Percentiles rank a stretch among this genome's conserved stretches.
phyloP scores from a whole-genome alignment of 2,888 invertebrate genomes.

The Hydrotaea diabolus region DNA sequence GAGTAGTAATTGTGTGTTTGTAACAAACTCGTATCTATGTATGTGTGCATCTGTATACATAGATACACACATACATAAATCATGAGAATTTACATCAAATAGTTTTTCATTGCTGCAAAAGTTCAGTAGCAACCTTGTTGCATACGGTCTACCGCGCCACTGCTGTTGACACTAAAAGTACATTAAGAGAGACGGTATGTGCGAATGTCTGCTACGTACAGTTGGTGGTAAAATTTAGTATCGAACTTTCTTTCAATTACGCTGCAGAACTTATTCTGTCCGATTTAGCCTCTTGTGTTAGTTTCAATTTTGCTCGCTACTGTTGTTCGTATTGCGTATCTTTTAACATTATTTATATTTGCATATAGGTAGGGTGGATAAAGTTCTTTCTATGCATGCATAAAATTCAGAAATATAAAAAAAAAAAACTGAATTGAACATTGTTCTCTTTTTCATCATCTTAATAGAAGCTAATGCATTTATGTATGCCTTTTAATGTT shows the following conservation, averaged over 20 bases:
- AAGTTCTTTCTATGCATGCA: neutral
- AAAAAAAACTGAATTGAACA: neutral
- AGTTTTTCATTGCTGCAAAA: neutral
- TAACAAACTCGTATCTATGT: neutral
- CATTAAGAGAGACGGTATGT: neutral
- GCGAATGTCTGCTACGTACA: neutral
- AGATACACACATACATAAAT: neutral
- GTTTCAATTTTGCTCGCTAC: neutral
- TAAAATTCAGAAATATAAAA: slow-evolving; percentile 1
- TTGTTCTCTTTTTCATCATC: neutral
- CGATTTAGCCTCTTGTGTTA: neutral
- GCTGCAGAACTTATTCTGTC: neutral
- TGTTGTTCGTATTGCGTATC: neutral
- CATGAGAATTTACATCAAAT: slow-evolving; percentile 1
- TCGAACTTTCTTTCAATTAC: too few species aligned
- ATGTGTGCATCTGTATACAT: neutral
- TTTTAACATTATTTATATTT: slow-evolving; percentile 8
- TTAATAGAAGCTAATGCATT: slow-evolving; percentile 2
- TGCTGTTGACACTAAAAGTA: slow-evolving; percentile 7
- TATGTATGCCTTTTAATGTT: neutral
- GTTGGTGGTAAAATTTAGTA: neutral
- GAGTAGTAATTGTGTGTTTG: too few species aligned
- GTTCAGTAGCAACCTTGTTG: neutral
- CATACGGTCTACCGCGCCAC: neutral
- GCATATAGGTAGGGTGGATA: neutral